Base-by-base conservation (phyloP, 2,888 invertebrate species). In the Hofmannophila pseudospretella region DNA sequence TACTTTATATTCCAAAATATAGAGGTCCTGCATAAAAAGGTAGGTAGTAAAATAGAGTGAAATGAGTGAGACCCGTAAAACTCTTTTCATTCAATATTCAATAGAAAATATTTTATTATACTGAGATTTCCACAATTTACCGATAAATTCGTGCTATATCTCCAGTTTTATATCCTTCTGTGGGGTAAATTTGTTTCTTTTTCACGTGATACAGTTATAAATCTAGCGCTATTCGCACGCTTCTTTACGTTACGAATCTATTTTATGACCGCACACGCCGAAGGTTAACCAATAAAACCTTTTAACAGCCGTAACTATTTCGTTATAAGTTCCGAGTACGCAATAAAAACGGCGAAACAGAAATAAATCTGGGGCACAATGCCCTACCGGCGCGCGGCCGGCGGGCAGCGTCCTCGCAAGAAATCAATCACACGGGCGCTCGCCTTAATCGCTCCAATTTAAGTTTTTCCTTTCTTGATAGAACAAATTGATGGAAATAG, bases 231-330 rank as follows among this genome's bases (percentile, higher is more conserved):
- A 74, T 73, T 76, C 72, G 77, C 78, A 76, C 77, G 74, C 71
- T 76, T 67, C 78, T 82, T 79, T 74, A 74, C 32, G 80, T 79
- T 76, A 73, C 75, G 84, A 81, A 86, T 81, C 76, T 75, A 82
- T 86, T 86, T 86, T 84, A 86, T 80, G 75, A 73, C 77, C 77
- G 70, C 78, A 75, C 72, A 78, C 75, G 71, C 75, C 79, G 74
- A 86, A 86, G 82, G 85, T 82, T 82, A 82, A 81, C 86, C 82
- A 82, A 85, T 86, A 86, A 86, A 86, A 86, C 78, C 84, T 82
- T 81, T 84, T 85, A 85, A 84, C 84, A 84, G 80, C 76, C 81
- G 80, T 81, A 79, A 82, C 81, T 85, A 84, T 84, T 85, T 84
- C 79, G 77, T 84, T 85, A 81, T 82, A 79, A 82, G 84, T 84